These are phyloP conservation scores for Cyprinella venusta DNA, from an alignment of 2,797 vertebrate species.

Conservation along the genomic window DNA sequence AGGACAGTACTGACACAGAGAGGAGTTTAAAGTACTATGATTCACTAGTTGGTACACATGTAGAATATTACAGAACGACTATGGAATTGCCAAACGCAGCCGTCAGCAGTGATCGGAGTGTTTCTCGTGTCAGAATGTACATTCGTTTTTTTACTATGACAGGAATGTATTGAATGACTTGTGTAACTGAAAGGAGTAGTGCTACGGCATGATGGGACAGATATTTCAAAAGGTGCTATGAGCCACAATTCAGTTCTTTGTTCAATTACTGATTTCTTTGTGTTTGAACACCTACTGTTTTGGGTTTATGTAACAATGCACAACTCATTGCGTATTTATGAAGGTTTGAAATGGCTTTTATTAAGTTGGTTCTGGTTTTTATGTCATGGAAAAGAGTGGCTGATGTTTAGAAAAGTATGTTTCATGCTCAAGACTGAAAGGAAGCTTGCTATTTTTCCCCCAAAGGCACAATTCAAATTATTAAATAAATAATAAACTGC, in stretches of 20 bases:
- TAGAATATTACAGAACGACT: slow-evolving; percentile 13
- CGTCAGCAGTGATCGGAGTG: slow-evolving; percentile 31
- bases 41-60: slow-evolving; percentile 18
- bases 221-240: slow-evolving; percentile 54
- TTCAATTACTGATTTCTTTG: background rate
- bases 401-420: background rate
- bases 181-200: background rate
- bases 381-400: background rate
- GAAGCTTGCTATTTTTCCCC: background rate
- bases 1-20: slow-evolving; percentile 2
- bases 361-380: slow-evolving; percentile 3
- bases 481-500: slow-evolving; percentile 18
- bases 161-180: slow-evolving; percentile 17
- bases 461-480: slow-evolving; percentile 39
- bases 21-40: slow-evolving; percentile 33
- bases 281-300: background rate
- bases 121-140: slow-evolving; percentile 21
- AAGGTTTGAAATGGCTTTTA: background rate
- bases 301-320: background rate
- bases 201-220: background rate
- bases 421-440: background rate
- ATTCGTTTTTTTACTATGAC: background rate
- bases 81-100: slow-evolving; percentile 58
- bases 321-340: background rate
- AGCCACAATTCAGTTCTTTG: background rate